Base-by-base conservation (phyloP, 92 coral and sea anemone genomes). In the Epizoanthus fatuus region DNA sequence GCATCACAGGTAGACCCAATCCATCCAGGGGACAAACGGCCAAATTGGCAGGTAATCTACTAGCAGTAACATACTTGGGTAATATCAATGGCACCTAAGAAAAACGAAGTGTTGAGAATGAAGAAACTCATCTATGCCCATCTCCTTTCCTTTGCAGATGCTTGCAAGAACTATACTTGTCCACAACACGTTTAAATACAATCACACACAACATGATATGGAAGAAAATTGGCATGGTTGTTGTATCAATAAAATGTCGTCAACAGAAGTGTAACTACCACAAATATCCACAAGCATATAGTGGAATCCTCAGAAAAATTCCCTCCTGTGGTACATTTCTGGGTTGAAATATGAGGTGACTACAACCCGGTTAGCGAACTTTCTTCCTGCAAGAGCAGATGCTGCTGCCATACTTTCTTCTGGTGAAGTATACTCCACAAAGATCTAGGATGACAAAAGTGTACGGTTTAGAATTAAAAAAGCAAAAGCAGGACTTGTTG, bases 281-380 rank as follows among this genome's bases (percentile, higher is more conserved):
- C 16, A 25, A 60, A 11, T 38, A 37, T 37, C 7, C n/a, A 32
- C 70, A 32, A 32, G 72, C 12, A 66, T 32, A 12, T 14, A 9
- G 0, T 3, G 0, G 72, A 16, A 25, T n/a, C 56, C 69, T 70
- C 57, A 92, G 66, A 70, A 92, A 54, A 92, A 93, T 75, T 93
- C 96, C 57, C 92, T 91, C 65, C 93, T 78, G 86, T 81, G 94
- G 73, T 91, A 93, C 80, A 75, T 85, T 63, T 93, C 96, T 8
- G 92, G 93, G 37, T 79, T 90, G 67, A 93, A 96, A 72, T 90
- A 96, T 15, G 99, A 96, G 44, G 98, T 95, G 69, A 94, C 98
- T 4, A 94, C 99, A 55, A 95, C 97, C 53, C 99, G 98, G 86
- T 96, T 96, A 86, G 99, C 95, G 60, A 96, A 96, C 94, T 96